Conservation (phyloP, 2,113 vertebrate genomes). For the Oreochromis spilurus region DNA sequence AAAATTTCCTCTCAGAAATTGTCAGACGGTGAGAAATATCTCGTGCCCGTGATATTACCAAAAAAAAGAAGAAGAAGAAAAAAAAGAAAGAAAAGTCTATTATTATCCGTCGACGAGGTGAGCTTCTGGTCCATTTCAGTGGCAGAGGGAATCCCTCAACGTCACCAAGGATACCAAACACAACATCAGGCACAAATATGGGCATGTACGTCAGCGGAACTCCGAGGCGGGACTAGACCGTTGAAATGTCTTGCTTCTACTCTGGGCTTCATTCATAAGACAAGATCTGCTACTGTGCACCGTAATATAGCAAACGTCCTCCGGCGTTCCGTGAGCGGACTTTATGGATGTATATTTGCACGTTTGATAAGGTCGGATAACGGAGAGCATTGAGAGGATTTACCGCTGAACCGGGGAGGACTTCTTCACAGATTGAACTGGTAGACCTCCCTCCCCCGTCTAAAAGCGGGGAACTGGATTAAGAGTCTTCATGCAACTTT, state of each 20-base stretch:
- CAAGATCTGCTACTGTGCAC: conserved; percentile 57
- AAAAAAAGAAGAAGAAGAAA: conserved; percentile 18
- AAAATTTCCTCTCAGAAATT: conserved; percentile 59
- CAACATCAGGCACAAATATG: conserved; percentile 85
- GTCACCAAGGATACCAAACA: conserved; percentile 99
- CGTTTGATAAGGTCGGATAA: neutral
- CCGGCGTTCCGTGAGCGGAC: conserved; percentile 39
- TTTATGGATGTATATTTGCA: conserved; percentile 68
- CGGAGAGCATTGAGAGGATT: conserved; percentile 27
- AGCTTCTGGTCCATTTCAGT: conserved; percentile 69
- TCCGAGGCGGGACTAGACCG: conserved; percentile 75
- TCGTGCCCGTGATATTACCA: conserved; percentile 59
- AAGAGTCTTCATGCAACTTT: conserved; percentile 79
- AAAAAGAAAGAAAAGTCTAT: conserved; percentile 71
- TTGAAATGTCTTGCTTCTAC: conserved; percentile 57
- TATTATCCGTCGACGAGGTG: conserved; percentile 76
- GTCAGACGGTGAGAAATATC: conserved; percentile 72
- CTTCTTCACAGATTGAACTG: conserved; percentile 4
- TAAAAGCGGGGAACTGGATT: conserved; percentile 62
- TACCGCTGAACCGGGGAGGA: conserved; percentile 8
- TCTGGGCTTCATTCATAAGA: conserved; percentile 87
- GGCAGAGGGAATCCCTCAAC: conserved; percentile 96
- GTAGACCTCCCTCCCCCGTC: conserved; percentile 33
- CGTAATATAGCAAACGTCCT: conserved; percentile 32
- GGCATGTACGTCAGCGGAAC: conserved; percentile 98